phyloP scores from a whole-genome alignment of 2,888 invertebrate genomes.

The Meandrusa payeni region DNA sequence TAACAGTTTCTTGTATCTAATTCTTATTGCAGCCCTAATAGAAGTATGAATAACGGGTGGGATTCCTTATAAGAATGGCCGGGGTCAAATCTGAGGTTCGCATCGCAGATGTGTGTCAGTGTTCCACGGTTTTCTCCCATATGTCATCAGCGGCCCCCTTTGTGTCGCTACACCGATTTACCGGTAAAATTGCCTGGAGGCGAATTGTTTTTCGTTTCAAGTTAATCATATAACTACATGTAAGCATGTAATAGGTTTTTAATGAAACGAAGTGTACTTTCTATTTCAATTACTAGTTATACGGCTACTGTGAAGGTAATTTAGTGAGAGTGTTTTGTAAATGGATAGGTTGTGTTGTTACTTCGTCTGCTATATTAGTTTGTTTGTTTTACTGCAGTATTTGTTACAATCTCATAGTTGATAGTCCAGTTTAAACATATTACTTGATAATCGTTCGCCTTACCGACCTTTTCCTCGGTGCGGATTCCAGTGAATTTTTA shows the following conservation, averaged over 20 bases:
- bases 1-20: slow-evolving; percentile 20
- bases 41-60: slow-evolving; percentile 64
- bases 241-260: slow-evolving; percentile 41
- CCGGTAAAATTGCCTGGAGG: slow-evolving; percentile 38
- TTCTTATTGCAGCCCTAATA: slow-evolving; percentile 48
- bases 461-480: too few relatives aligned
- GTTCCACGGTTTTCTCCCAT: slow-evolving; percentile 68
- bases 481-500: too few relatives aligned
- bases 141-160: slow-evolving; percentile 43
- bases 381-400: too few relatives aligned
- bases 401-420: too few relatives aligned
- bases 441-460: too few relatives aligned
- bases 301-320: slow-evolving; percentile 39
- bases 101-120: slow-evolving; percentile 71
- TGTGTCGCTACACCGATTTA: slow-evolving; percentile 39
- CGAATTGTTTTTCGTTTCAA: slow-evolving; percentile 32
- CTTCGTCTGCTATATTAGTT: slow-evolving; percentile 22
- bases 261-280: slow-evolving; percentile 53
- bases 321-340: slow-evolving; percentile 35
- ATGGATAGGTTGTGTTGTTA: slow-evolving; percentile 27
- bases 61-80: slow-evolving; percentile 69
- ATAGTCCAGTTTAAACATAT: too few relatives aligned
- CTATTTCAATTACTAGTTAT: slow-evolving; percentile 52
- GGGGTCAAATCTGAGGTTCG: slow-evolving; percentile 68
- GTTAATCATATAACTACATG: slow-evolving; percentile 41